These are phyloP conservation scores for Bucorvus abyssinicus DNA, from an alignment of 2,797 vertebrate genomes.

Conservation along the genomic window DNA sequence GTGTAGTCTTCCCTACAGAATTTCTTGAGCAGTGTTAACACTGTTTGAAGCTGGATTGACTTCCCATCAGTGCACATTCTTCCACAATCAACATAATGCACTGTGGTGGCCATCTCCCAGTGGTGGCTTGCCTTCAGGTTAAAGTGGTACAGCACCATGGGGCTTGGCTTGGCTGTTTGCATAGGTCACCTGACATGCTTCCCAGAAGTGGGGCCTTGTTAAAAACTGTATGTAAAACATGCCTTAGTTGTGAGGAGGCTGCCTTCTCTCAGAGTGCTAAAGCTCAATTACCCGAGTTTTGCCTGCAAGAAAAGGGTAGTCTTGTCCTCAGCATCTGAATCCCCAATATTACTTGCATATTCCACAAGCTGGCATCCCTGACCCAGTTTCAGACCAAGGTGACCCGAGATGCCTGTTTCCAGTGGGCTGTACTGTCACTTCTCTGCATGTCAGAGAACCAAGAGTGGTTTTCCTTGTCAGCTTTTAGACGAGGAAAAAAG, in stretches of 20 bases:
- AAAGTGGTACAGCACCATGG: neutral
- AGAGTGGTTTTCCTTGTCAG: constrained; percentile 30
- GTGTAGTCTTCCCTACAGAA: neutral
- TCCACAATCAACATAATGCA: neutral
- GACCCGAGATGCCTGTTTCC: constrained; percentile 38
- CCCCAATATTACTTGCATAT: neutral
- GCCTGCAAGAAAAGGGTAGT: neutral
- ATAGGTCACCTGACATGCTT: neutral
- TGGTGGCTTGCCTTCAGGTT: neutral
- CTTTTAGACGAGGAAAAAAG: neutral
- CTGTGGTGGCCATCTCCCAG: fast-evolving
- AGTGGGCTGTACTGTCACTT: constrained; percentile 35
- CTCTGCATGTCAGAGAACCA: constrained; percentile 9
- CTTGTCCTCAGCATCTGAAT: neutral
- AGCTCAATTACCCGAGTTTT: neutral
- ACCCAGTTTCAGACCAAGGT: constrained; percentile 48
- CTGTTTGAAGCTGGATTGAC: neutral
- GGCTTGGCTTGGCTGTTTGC: neutral
- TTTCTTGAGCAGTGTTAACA: neutral
- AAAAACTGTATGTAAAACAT: neutral
- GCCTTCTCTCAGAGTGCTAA: neutral
- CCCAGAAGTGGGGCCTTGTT: neutral
- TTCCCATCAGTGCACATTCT: fast-evolving
- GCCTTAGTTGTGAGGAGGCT: neutral
- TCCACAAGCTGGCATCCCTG: neutral